Percentiles rank a stretch among this genome's conserved stretches.
Evolutionary conservation across 1,140 invertebrate genomes (phyloP).

Genomic region (Drosophila guanche): DNA sequence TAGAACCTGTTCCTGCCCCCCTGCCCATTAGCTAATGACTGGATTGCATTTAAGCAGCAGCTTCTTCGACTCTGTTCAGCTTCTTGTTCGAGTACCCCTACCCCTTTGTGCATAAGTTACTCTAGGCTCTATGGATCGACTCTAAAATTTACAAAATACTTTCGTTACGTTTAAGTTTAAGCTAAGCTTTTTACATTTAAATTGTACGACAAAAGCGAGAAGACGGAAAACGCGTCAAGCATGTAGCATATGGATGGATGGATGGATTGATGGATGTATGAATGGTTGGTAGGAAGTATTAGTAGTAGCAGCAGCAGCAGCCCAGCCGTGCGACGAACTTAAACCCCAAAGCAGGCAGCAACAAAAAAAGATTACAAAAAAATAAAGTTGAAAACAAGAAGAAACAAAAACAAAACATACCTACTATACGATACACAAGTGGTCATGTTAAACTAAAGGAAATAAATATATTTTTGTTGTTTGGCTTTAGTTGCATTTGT

Average conservation of each 20-base stretch:
- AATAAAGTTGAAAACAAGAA: constrained; percentile 18
- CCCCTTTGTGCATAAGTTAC: constrained; percentile 26
- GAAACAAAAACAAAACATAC: too few species aligned
- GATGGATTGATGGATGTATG: too few species aligned
- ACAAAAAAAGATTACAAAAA: constrained; percentile 27
- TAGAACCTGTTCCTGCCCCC: neutral
- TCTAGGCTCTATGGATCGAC: constrained; percentile 32
- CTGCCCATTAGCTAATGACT: constrained; percentile 20
- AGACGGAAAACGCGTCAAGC: neutral
- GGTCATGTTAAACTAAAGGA: too few species aligned
- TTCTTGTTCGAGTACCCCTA: too few species aligned
- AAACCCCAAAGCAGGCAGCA: constrained; percentile 27
- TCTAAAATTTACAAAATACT: constrained; percentile 35
- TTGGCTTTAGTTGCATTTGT: too few species aligned
- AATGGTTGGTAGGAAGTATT: neutral
- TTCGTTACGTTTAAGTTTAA: constrained; percentile 64
- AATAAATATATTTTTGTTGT: too few species aligned
- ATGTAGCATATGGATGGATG: constrained; percentile 23
- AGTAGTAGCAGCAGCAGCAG: neutral
- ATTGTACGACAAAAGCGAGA: constrained; percentile 5
- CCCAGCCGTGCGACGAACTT: constrained; percentile 9
- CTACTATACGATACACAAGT: too few species aligned
- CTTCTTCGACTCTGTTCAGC: constrained; percentile 18
- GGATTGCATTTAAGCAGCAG: constrained; percentile 32
- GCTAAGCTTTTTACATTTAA: constrained; percentile 66